phyloP scores from a whole-genome alignment of 2,113 vertebrate species.

The Glareola pratincola region DNA sequence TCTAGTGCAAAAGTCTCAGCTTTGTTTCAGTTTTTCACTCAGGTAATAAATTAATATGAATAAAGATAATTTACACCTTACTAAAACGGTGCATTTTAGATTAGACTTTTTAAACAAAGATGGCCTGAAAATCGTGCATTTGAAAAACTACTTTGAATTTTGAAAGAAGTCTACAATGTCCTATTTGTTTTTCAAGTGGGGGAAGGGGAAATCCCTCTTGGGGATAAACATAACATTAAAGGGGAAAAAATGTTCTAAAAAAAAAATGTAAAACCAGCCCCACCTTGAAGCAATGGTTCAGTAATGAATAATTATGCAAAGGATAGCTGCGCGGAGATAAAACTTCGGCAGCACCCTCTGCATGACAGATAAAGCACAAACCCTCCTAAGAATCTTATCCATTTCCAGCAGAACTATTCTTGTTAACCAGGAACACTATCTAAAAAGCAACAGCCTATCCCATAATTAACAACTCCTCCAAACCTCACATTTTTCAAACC shows the following conservation, averaged over 20 bases:
- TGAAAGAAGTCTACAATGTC: not conserved
- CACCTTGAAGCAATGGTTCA: not conserved
- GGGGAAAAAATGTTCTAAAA: not conserved
- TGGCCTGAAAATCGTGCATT: not conserved
- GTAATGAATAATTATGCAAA: not conserved
- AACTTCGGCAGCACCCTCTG: not conserved
- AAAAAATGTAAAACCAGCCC: not conserved
- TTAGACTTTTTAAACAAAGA: not conserved
- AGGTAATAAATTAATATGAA: not conserved
- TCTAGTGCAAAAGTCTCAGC: not conserved
- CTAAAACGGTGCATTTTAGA: not conserved
- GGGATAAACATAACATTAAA: not conserved
- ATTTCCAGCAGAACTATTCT: not conserved
- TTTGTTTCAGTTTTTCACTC: not conserved
- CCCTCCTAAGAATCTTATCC: constrained; percentile 35
- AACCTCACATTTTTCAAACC: not conserved
- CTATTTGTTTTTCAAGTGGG: not conserved
- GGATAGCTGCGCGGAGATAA: not conserved
- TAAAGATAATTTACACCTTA: not conserved
- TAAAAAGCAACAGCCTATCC: not conserved
- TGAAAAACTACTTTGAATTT: not conserved
- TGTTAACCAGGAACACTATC: not conserved
- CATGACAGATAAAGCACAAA: not conserved
- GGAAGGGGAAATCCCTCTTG: not conserved
- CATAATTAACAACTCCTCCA: not conserved